These are phyloP conservation scores for Drosophila anceps DNA, from an alignment of 2,888 invertebrate genomes.

Conservation along the genomic window DNA sequence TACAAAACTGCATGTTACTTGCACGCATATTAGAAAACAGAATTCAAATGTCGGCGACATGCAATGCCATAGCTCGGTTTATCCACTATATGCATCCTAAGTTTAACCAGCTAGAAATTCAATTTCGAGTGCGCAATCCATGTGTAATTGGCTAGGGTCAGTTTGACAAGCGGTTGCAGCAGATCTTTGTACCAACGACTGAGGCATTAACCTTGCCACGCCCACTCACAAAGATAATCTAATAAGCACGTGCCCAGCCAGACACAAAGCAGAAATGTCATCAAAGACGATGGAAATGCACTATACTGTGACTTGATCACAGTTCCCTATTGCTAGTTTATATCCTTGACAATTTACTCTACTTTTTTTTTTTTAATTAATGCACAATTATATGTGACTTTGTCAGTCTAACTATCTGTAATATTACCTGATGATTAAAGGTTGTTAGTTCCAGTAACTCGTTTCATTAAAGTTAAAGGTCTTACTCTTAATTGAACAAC, in stretches of 20 bases:
- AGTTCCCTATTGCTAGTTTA: too few relatives aligned
- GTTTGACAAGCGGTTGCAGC: conserved; percentile 31
- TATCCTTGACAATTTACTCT: neutral
- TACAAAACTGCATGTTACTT: conserved; percentile 53
- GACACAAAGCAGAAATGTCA: neutral
- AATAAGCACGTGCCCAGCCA: neutral
- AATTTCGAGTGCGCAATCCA: conserved; percentile 45
- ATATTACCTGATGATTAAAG: conserved; percentile 21
- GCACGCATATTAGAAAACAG: conserved; percentile 37
- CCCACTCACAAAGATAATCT: conserved; percentile 8
- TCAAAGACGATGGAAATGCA: neutral
- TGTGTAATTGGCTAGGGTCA: conserved; percentile 65
- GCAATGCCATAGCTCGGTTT: conserved; percentile 2
- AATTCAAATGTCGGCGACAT: conserved; percentile 9
- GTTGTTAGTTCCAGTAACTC: conserved; percentile 13
- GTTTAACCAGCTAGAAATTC: conserved; percentile 16
- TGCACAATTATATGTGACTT: neutral
- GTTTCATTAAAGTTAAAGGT: conserved; percentile 18
- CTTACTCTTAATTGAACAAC: conserved; percentile 15
- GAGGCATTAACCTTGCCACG: conserved; percentile 28
- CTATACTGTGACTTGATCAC: neutral
- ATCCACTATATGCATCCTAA: conserved; percentile 18
- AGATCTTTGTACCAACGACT: neutral
- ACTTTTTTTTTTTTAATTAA: neutral
- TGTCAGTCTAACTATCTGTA: neutral